Percentiles rank a stretch among this genome's conserved stretches.
Evolutionary conservation across 2,113 vertebrate genomes (phyloP).

Genomic region (Lutjanus erythropterus): DNA sequence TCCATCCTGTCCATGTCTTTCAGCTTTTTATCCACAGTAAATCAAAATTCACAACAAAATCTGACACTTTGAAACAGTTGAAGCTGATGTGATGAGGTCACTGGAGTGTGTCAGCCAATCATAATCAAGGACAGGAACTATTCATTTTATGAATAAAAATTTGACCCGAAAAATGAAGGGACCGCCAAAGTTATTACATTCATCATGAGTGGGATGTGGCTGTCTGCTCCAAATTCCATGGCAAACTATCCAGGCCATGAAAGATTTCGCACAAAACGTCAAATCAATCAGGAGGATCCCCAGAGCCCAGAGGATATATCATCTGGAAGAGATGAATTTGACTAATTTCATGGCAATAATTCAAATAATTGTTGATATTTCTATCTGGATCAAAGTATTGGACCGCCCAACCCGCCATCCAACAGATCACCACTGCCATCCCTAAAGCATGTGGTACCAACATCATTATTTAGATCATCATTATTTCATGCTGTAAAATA

Average conservation of each 20-base stretch:
- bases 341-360: not conserved
- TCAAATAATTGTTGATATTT: not conserved
- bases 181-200: not conserved
- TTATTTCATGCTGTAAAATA: constrained; percentile 1
- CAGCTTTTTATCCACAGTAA: too few relatives aligned
- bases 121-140: too few relatives aligned
- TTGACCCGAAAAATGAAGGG: not conserved
- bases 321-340: not conserved
- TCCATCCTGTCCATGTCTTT: too few relatives aligned
- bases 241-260: not conserved
- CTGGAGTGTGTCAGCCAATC: too few relatives aligned
- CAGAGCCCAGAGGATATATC: not conserved
- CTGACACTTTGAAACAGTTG: too few relatives aligned
- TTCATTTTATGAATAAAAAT: not conserved
- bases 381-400: not conserved
- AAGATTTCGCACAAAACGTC: not conserved
- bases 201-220: not conserved
- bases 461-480: not conserved
- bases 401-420: not conserved
- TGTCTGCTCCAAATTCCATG: not conserved
- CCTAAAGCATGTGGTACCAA: not conserved
- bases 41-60: too few relatives aligned
- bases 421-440: not conserved
- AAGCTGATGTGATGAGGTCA: too few relatives aligned
- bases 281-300: not conserved